Evolutionary conservation across 2,797 vertebrate genomes (phyloP), one percentile per base, ranked within the genome.

Genomic region (Nannoperca obscura): DNA sequence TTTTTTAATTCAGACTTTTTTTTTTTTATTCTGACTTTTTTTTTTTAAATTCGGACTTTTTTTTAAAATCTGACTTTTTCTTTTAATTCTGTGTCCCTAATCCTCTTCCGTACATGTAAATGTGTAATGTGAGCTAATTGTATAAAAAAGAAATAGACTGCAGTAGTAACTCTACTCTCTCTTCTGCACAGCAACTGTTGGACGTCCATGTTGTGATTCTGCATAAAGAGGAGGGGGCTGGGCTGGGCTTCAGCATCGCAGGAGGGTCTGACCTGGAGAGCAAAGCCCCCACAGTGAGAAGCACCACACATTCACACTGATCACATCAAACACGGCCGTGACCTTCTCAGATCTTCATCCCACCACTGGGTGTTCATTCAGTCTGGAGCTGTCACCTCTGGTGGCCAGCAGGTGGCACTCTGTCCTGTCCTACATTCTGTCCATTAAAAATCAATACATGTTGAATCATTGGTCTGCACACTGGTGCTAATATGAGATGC

Each of bases 201-300:
- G 95, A 97, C 89, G 97, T 98, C 79, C 97, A 97, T 0, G 97
- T 99, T 15, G 98, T 97, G 57, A 83, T 99, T 89, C 82, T 99
- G 30, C 97, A 99, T 79, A 99, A 99, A 91, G 97, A 99, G 32
- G 96, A 97, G 57, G 97, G 97, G 1, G 92, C 93, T 0, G 98
- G 98, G 11, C 95, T 99, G 30, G 98, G 98, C 55, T 99, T 99
- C 93, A 99, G 95, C 90, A 94, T 99, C 36, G 98, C 97, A 4
- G 98, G 98, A 55, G 98, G 98, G 0, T 91, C 91, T 0, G 98
- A 99, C 84, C 95, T 96, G 66, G 98, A 99, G 93, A 98, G 93
- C 86, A 97, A 98, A 91, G 94, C 94, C 46, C 83, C 95, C 34
- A 97, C 96, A 57, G 98, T 99, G 92, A 96, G 97, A 93, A 81